Conservation (phyloP, 2,797 vertebrate genomes). For the Choloepus didactylus region DNA sequence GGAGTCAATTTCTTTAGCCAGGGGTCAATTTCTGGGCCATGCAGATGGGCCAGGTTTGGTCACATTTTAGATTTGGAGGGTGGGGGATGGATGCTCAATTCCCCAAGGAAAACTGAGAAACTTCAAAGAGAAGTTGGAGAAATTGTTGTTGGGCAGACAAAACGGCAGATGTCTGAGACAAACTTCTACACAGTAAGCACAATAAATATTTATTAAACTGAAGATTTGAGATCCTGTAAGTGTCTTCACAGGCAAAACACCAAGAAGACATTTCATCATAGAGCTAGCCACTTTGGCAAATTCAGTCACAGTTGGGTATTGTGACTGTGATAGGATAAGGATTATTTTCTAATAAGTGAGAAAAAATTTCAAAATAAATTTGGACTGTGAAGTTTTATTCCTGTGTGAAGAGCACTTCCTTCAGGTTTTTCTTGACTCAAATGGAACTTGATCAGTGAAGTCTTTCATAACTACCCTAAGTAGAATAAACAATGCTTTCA, state of each 20-base stretch:
- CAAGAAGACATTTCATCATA: not conserved
- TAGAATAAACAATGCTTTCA: not conserved
- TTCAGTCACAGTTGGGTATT: not conserved
- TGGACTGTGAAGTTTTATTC: not conserved
- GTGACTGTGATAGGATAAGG: not conserved
- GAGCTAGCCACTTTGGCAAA: not conserved
- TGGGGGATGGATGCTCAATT: not conserved
- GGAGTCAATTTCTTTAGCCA: not conserved
- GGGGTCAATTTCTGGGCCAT: not conserved
- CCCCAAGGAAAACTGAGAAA: not conserved
- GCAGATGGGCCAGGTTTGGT: not conserved
- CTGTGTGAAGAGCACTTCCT: not conserved
- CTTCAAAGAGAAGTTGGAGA: not conserved
- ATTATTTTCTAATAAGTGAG: not conserved
- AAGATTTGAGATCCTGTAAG: not conserved
- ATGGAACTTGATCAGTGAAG: not conserved
- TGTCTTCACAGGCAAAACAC: not conserved
- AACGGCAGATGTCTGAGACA: not conserved
- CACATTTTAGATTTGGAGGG: not conserved
- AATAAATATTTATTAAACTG: not conserved
- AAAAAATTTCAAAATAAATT: not conserved
- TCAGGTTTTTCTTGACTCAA: not conserved
- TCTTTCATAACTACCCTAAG: not conserved
- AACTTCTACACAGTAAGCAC: not conserved
- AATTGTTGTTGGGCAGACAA: not conserved